Evolutionary conservation across 2,113 vertebrate species (phyloP).

Genomic region (Otus sunia): DNA sequence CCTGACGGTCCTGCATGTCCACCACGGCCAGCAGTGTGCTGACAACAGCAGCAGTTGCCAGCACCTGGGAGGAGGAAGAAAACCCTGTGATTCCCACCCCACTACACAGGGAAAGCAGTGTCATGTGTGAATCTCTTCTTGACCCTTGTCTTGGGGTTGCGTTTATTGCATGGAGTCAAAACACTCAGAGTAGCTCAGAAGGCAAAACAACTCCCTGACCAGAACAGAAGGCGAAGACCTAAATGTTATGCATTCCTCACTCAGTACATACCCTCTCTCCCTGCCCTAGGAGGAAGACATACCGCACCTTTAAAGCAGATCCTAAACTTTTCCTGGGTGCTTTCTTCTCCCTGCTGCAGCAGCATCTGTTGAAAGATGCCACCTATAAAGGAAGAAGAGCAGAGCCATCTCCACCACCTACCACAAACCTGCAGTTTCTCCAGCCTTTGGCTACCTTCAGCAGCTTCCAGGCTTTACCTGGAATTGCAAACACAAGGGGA

Average conservation of each 20-base stretch:
- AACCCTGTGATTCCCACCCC: not conserved
- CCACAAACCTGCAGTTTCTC: not conserved
- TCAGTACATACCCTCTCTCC: not conserved
- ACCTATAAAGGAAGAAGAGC: not conserved
- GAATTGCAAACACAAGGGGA: fast-evolving
- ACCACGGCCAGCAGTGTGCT: not conserved
- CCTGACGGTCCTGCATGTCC: not conserved
- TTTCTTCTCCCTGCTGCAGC: not conserved
- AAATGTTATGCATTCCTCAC: not conserved
- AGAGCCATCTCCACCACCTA: not conserved
- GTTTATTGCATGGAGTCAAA: not conserved
- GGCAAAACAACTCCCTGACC: not conserved
- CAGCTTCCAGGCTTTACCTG: not conserved
- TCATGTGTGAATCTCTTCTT: not conserved
- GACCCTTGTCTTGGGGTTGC: not conserved
- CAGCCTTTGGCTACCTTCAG: not conserved
- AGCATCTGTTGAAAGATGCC: not conserved
- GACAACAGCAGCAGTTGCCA: not conserved
- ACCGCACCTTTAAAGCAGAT: not conserved
- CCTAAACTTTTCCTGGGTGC: not conserved
- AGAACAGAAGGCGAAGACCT: not conserved
- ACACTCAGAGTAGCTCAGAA: not conserved
- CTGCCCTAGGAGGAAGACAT: not conserved
- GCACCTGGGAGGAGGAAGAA: not conserved
- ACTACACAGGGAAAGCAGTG: not conserved